Evolutionary conservation across 2,113 vertebrate species (phyloP).

Genomic region (Collichthys lucidus): DNA sequence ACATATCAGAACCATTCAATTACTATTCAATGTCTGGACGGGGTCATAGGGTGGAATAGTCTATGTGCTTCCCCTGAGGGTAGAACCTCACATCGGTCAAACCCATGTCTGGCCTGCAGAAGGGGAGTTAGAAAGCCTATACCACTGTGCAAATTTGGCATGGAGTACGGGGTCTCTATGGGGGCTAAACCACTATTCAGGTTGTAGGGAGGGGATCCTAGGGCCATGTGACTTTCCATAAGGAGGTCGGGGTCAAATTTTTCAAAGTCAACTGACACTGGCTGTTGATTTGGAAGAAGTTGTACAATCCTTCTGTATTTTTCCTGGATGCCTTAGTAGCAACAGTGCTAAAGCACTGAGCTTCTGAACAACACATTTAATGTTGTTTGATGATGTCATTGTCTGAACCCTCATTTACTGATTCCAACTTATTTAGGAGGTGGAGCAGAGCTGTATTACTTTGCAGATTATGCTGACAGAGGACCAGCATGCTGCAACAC

Average conservation of each 20-base stretch:
- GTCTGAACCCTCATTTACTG: conserved; percentile 15
- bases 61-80: conserved; percentile 62
- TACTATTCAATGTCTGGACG: conserved; percentile 39
- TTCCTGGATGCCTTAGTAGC: conserved; percentile 31
- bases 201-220: conserved; percentile 2
- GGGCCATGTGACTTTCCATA: conserved; percentile 22
- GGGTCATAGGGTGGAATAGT: conserved; percentile 40
- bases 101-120: conserved; percentile 56
- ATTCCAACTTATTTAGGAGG: conserved; percentile 26
- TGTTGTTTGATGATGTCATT: conserved; percentile 23
- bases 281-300: conserved; percentile 9
- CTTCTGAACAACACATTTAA: conserved; percentile 32
- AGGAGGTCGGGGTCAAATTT: conserved; percentile 10
- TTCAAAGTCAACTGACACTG: conserved; percentile 22
- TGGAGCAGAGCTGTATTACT: conserved; percentile 58
- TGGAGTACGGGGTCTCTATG: background rate
- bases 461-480: conserved; percentile 60
- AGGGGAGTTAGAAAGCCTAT: conserved; percentile 49
- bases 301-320: conserved; percentile 8
- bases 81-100: conserved; percentile 46
- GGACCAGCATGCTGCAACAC: conserved; percentile 76
- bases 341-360: conserved; percentile 14
- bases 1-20: conserved; percentile 33
- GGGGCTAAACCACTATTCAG: conserved; percentile 25
- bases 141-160: conserved; percentile 57